These are phyloP conservation scores for Coreoperca whiteheadi DNA, from an alignment of 2,113 vertebrate genomes.

Conservation along the genomic window DNA sequence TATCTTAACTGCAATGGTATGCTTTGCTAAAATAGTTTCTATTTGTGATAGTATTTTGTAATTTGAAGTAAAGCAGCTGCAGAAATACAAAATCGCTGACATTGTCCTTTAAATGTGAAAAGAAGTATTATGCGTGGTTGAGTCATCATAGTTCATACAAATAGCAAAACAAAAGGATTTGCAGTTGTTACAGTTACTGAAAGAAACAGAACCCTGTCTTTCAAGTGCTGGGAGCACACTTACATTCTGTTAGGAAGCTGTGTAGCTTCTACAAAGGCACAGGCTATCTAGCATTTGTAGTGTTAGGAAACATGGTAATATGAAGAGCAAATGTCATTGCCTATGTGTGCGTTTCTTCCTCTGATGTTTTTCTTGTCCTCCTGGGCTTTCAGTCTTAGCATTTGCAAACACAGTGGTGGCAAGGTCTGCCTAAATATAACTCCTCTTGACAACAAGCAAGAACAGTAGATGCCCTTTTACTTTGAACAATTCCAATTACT, in stretches of 20 bases:
- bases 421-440: constrained; percentile 83
- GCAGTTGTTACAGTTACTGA: constrained; percentile 2
- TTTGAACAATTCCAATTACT: constrained; percentile 85
- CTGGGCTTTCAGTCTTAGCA: constrained; percentile 73
- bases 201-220: constrained; percentile 34
- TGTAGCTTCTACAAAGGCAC: constrained; percentile 28
- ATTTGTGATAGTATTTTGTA: not conserved
- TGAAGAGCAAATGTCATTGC: constrained; percentile 73
- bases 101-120: not conserved
- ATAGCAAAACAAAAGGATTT: constrained; percentile 21
- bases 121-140: not conserved
- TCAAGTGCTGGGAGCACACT: constrained; percentile 22
- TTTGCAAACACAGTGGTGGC: constrained; percentile 72
- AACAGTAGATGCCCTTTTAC: constrained; percentile 78
- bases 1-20: not conserved
- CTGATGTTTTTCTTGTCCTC: constrained; percentile 72
- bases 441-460: constrained; percentile 76
- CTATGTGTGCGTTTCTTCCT: constrained; percentile 63
- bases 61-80: not conserved
- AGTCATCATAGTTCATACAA: constrained; percentile 4
- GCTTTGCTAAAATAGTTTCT: not conserved
- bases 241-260: constrained; percentile 3
- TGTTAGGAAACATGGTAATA: constrained; percentile 42
- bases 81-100: not conserved
- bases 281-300: constrained; percentile 41